Conservation (phyloP, 2,797 vertebrate species). For the Chloroceryle inda region DNA sequence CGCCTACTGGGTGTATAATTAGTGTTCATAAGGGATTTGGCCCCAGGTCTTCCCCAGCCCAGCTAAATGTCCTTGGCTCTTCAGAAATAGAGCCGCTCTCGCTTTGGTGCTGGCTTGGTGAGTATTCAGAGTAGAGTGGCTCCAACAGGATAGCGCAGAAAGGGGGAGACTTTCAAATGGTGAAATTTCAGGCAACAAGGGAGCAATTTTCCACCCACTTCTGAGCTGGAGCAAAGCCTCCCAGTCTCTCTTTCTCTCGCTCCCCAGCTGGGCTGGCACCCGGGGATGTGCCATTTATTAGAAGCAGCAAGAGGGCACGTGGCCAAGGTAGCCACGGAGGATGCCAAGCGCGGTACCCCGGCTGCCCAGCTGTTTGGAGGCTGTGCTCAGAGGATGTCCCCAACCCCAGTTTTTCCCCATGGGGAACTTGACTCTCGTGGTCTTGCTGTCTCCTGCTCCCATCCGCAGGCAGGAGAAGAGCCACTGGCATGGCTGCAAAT, state of each 20-base stretch:
- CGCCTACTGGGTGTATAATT: background rate
- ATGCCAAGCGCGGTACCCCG: background rate
- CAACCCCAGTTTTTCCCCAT: fast-evolving
- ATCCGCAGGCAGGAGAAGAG: background rate
- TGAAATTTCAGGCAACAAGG: slow-evolving; percentile 61
- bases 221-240: slow-evolving; percentile 60
- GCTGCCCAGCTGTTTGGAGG: background rate
- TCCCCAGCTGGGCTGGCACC: slow-evolving; percentile 63
- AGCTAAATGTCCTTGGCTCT: slow-evolving; percentile 21
- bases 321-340: slow-evolving; percentile 47
- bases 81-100: background rate
- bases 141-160: background rate
- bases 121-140: slow-evolving; percentile 36
- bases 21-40: slow-evolving; percentile 5
- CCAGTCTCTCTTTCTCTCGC: slow-evolving; percentile 1
- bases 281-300: slow-evolving; percentile 22
- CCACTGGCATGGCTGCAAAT: background rate
- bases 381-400: background rate
- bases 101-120: slow-evolving; percentile 12
- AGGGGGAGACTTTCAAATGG: slow-evolving; percentile 33
- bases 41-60: slow-evolving; percentile 21
- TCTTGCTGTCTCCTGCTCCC: background rate
- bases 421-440: background rate
- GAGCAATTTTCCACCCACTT: slow-evolving; percentile 69
- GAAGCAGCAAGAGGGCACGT: slow-evolving; percentile 5